These are phyloP conservation scores for Lepidurus arcticus DNA, from an alignment of 1,140 invertebrate species.

Conservation along the genomic window DNA sequence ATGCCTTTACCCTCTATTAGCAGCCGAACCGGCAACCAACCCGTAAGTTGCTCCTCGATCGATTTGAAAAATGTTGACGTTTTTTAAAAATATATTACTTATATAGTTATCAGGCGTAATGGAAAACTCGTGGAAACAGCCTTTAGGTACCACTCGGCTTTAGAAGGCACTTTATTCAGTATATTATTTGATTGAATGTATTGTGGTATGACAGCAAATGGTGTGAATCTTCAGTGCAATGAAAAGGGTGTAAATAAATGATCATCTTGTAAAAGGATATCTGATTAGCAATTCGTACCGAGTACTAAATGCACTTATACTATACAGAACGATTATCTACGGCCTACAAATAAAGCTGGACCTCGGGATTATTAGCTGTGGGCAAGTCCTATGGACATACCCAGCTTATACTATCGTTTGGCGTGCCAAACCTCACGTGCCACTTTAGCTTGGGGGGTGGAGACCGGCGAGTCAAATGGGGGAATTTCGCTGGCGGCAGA, in stretches of 20 bases:
- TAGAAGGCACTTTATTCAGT: constrained; percentile 1
- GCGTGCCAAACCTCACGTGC: too few species aligned
- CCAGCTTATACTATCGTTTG: too few species aligned
- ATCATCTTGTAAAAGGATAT: neutral
- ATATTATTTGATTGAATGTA: constrained; percentile 2
- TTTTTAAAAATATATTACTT: neutral
- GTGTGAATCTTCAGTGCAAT: constrained; percentile 19
- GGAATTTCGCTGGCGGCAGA: too few species aligned
- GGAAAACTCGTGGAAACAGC: constrained; percentile 3
- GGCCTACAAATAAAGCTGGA: too few species aligned
- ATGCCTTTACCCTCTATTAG: constrained; percentile 19
- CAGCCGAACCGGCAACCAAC: constrained; percentile 7
- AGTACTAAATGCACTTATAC: too few species aligned
- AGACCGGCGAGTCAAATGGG: too few species aligned
- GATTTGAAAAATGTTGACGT: neutral
- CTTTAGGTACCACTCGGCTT: neutral
- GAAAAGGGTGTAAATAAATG: constrained; percentile 5
- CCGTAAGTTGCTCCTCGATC: neutral
- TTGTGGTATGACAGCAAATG: neutral
- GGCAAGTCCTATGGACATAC: too few species aligned
- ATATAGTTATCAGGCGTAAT: neutral
- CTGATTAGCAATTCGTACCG: too few species aligned
- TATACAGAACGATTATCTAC: too few species aligned
- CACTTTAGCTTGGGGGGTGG: too few species aligned
- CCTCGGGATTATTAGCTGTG: too few species aligned